phyloP scores from a whole-genome alignment of 92 coral and sea anemone genomes.

The Actinostola sp. region DNA sequence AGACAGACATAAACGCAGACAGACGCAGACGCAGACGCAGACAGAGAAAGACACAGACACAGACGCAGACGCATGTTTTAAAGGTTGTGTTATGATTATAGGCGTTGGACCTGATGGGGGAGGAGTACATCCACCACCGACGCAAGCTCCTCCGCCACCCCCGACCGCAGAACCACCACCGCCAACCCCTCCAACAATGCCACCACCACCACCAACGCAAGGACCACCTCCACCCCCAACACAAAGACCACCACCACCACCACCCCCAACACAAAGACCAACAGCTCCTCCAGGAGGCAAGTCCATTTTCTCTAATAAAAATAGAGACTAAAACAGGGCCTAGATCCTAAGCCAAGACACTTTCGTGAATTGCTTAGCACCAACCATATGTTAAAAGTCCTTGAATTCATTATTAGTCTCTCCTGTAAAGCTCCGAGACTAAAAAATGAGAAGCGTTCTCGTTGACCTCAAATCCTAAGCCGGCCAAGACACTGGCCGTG shows the following conservation, averaged over 20 bases:
- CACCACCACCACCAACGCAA: conserved; percentile 35
- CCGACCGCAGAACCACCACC: not conserved
- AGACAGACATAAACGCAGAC: conserved; percentile 13
- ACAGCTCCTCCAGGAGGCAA: conserved; percentile 12
- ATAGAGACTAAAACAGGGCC: too few species aligned
- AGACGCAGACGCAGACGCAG: not conserved
- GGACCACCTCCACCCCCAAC: conserved; percentile 32
- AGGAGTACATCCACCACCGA: conserved; percentile 18
- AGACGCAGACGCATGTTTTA: not conserved
- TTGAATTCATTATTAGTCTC: too few species aligned
- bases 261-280: conserved; percentile 17
- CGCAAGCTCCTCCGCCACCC: conserved; percentile 13
- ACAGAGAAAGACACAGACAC: not conserved
- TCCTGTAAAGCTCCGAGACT: too few species aligned
- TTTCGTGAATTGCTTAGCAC: too few species aligned
- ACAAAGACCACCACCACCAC: conserved; percentile 13
- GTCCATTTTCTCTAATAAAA: too few species aligned
- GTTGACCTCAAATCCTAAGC: too few species aligned
- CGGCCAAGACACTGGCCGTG: too few species aligned
- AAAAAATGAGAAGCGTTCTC: too few species aligned
- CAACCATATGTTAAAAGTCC: too few species aligned
- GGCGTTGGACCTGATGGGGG: conserved; percentile 29
- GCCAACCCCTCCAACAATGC: not conserved
- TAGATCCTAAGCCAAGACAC: too few species aligned
- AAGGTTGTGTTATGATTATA: not conserved